These are phyloP conservation scores for Peromyscus nudipes DNA, from an alignment of 2,797 vertebrate species.

Conservation along the genomic window DNA sequence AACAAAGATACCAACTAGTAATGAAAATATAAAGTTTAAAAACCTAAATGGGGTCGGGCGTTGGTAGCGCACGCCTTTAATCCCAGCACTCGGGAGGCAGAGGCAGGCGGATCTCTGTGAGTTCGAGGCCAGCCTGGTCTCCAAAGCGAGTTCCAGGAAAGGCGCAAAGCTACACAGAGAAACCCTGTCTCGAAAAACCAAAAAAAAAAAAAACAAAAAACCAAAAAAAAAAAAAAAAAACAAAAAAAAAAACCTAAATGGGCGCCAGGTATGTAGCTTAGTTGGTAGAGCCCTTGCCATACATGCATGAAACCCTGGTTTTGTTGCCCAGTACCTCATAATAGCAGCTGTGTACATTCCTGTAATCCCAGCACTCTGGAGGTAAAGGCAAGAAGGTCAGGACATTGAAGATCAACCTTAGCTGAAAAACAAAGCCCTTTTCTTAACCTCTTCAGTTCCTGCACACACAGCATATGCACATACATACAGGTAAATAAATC, in stretches of 20 bases:
- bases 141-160: too few relatives aligned
- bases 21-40: constrained; percentile 36
- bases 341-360: neutral
- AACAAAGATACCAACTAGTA: neutral
- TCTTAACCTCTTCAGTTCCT: neutral
- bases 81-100: too few relatives aligned
- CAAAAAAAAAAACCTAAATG: neutral
- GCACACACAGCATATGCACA: neutral
- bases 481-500: neutral
- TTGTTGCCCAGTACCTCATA: neutral
- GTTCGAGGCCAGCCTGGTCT: too few relatives aligned
- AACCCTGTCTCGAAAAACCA: too few relatives aligned
- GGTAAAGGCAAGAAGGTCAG: neutral
- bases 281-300: neutral
- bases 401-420: neutral
- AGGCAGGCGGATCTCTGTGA: too few relatives aligned
- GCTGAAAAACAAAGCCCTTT: neutral
- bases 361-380: neutral
- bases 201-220: too few relatives aligned
- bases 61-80: too few relatives aligned
- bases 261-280: neutral
- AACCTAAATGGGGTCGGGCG: neutral
- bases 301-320: neutral
- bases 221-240: too few relatives aligned
- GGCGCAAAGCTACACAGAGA: too few relatives aligned